These are phyloP conservation scores for Paradoxurus hermaphroditus DNA, from an alignment of 2,113 vertebrate species.

Conservation along the genomic window DNA sequence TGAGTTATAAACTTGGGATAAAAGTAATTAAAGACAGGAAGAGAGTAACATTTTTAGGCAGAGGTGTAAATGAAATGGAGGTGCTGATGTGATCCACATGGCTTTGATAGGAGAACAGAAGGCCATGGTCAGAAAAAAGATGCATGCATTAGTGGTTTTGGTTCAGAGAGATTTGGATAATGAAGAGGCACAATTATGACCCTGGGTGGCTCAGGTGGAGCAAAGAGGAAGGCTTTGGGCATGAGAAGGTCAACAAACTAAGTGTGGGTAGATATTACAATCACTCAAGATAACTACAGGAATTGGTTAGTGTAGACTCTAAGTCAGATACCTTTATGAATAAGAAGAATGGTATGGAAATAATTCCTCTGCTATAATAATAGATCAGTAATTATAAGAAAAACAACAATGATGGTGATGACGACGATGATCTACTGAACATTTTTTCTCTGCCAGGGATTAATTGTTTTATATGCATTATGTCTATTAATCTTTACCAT, in stretches of 20 bases:
- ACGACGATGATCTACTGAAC: background rate
- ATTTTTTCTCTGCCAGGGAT: background rate
- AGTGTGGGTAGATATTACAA: background rate
- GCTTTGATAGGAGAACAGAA: background rate
- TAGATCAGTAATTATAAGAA: background rate
- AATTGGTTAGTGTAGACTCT: background rate
- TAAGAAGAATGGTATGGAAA: background rate
- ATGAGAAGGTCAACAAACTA: background rate
- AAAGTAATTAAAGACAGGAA: background rate
- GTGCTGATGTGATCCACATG: background rate
- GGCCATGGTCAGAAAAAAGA: background rate
- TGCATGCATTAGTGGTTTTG: background rate
- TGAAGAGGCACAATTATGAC: background rate
- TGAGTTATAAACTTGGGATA: background rate
- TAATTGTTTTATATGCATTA: background rate
- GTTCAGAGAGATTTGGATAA: background rate
- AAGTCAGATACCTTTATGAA: background rate
- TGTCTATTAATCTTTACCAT: constrained; percentile 36
- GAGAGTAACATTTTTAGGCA: background rate
- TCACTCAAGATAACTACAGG: background rate
- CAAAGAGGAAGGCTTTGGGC: background rate
- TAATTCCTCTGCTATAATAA: background rate
- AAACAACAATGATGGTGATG: background rate
- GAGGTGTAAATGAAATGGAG: background rate
- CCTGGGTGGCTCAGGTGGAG: background rate